These are phyloP conservation scores for Barnardius zonarius DNA, from an alignment of 2,113 vertebrate genomes.

Conservation along the genomic window DNA sequence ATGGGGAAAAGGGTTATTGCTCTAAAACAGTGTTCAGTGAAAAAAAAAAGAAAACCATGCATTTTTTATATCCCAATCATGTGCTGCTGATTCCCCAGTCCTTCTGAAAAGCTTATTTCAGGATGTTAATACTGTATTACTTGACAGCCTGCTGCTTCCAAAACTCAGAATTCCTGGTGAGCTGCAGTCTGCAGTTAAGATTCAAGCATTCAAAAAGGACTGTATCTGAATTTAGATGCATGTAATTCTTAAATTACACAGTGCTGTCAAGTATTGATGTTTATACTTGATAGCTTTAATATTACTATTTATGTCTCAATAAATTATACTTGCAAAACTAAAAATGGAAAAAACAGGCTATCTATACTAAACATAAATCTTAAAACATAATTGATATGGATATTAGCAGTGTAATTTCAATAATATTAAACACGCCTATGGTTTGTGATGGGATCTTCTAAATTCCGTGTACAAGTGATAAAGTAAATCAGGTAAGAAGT, in stretches of 20 bases:
- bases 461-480: constrained; percentile 1
- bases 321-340: constrained; percentile 66
- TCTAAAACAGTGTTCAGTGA: neutral
- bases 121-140: constrained; percentile 29
- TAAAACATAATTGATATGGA: constrained; percentile 65
- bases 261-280: constrained; percentile 66
- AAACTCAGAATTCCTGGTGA: constrained; percentile 56
- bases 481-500: constrained; percentile 17
- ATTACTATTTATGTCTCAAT: constrained; percentile 72
- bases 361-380: constrained; percentile 56
- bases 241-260: constrained; percentile 62
- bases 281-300: constrained; percentile 71
- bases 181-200: constrained; percentile 47
- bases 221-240: constrained; percentile 56
- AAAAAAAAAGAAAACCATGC: neutral
- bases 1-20: neutral
- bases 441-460: constrained; percentile 41
- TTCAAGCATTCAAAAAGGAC: constrained; percentile 59
- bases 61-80: constrained; percentile 11
- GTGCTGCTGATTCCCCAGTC: neutral
- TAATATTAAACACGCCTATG: constrained; percentile 49
- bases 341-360: constrained; percentile 58
- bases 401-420: constrained; percentile 67
- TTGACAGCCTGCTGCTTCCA: constrained; percentile 56
- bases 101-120: constrained; percentile 50